Base-by-base conservation (phyloP, 1,140 invertebrate genomes). In the Leptopilina boulardi region DNA sequence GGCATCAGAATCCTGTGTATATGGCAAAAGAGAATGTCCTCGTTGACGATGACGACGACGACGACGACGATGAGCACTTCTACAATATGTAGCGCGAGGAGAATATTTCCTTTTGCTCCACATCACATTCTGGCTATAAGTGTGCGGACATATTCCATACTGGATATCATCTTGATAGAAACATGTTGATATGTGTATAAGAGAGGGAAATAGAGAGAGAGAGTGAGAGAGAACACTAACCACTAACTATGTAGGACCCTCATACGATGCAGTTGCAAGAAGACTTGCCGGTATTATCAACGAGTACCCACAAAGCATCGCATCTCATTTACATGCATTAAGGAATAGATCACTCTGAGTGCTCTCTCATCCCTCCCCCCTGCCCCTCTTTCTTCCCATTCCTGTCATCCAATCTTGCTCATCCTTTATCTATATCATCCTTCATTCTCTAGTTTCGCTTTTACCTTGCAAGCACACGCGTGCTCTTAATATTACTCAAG, bases 261-360 rank as follows among this genome's bases (percentile, higher is more conserved):
- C 59, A 30, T 66, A 30, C 26, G 51, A 56, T 21, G 47, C 73
- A 73, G 51, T 77, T 73, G 78, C 77, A 56, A 6, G 19, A 82
- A 51, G 70, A 59, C 78, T 72, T 74, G 75, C 42, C 71, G 56
- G 38, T 82, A 80, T 84, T 80, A 79, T 66, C 80, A 77, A 77
- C 82, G 75, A 83, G 77, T 78, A 81, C 73, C 75, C 75, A 71
- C 76, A 74, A 79, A 82, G 78, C 82, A 44, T 84, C 71, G 81
- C 82, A 84, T 85, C 77, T 85, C 84, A 86, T 86, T 86, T 86
- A 76, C 84, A 84, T 85, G 76, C 78, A 85, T 86, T 81, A 84
- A 82, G 80, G 79, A 81, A 82, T 82, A 82, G 82, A 85, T 85
- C 77, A 77, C 75, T 76, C 51, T 38, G 76, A 73, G 71, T 76